Base-by-base conservation (phyloP, 2,113 vertebrate species). In the Pseudolaguvia tuberculata region DNA sequence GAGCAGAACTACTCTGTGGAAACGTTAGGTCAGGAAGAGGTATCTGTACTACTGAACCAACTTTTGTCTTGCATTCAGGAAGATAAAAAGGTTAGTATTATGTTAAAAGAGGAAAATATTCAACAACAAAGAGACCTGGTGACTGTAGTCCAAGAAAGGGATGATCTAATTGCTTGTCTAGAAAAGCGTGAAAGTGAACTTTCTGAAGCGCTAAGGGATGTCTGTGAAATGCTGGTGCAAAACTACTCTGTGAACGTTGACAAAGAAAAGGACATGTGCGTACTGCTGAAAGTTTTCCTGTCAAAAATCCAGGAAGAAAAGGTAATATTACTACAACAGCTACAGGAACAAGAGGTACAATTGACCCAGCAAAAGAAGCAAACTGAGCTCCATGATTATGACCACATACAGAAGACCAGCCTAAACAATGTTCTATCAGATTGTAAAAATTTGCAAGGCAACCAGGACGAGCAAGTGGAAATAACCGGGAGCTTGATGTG, bases 351-450 rank as follows among this genome's bases (percentile, higher is more conserved):
- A 78, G 35, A 50, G 31, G 4, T 72, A 75, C 86, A 85, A 20
- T 78, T 88, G 89, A 87, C 87, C 59, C 89, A 88, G 72, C 89
- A 89, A 68, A 84, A 78, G 27, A 31, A 88, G 1, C 84, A 81
- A 72, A 72, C 82, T 47, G 93, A 94, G 75, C 85, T 88, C 77
- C 91, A 90, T 65, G 88, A 89, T 82, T 94, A 95, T 80, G 93
- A 86, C 72, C 3, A 25, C 75, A 70, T 93, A 56, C 73, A 95
- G 83, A 92, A 61, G 78, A 86, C 86, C 75, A 90, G 92, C 57
- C 73, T 94, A 62, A 91, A 93, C 75, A 93, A 91, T 76, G 83
- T 79, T 2, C 62, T 90, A 42, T 86, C 89, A 74, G 91, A 94
- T 80, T 90, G 89, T 13, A 91, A 91, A 78, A 87, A 81, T 0